Evolutionary conservation across 2,797 vertebrate species (phyloP).

Genomic region (Tapera naevia): DNA sequence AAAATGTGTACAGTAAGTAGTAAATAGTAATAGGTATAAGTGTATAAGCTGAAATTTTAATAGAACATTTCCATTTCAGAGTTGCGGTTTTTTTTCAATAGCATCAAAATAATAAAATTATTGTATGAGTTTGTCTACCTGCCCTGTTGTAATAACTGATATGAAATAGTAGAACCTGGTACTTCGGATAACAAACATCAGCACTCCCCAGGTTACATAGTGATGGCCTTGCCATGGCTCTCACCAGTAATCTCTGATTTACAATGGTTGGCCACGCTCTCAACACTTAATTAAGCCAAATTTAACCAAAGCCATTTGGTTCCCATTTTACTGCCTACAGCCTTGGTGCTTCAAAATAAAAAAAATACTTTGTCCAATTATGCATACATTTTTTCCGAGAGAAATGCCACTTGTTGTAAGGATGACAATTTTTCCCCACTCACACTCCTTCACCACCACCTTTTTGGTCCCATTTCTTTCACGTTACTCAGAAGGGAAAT

Average conservation of each 20-base stretch:
- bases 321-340: background rate
- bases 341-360: background rate
- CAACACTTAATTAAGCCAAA: background rate
- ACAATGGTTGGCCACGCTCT: background rate
- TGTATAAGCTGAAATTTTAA: background rate
- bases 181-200: background rate
- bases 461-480: background rate
- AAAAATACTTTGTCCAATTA: background rate
- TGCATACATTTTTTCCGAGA: background rate
- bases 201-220: background rate
- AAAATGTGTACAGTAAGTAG: background rate
- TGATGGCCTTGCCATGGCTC: background rate
- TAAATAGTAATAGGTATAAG: background rate
- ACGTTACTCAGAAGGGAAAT: background rate
- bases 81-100: background rate
- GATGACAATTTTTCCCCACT: background rate
- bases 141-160: background rate
- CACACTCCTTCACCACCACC: background rate
- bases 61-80: background rate
- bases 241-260: background rate
- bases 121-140: background rate
- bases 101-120: background rate
- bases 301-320: background rate
- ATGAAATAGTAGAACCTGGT: background rate
- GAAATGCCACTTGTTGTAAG: background rate